Conservation (phyloP, 23 tunicate genomes). For the Diplosoma virens region DNA sequence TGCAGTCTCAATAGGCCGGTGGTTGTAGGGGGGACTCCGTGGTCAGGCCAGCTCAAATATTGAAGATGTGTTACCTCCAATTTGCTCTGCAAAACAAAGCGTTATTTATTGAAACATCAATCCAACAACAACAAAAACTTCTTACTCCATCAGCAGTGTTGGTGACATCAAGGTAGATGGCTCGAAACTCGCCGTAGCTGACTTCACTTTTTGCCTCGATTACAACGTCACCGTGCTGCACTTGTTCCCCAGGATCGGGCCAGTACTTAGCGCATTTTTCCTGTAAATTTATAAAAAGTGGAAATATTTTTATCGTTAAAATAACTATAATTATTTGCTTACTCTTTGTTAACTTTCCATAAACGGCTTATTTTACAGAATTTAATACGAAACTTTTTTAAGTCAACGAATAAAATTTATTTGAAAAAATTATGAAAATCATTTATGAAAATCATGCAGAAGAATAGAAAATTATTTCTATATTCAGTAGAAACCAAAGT, state of each 20-base stretch:
- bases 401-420: no score
- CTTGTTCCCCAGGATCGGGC: slow-evolving; percentile 15
- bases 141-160: not conserved
- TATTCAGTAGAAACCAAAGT: no score
- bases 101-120: no score
- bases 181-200: not conserved
- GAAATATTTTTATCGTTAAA: no score
- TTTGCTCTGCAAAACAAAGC: not conserved
- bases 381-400: no score
- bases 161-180: not conserved
- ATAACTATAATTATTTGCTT: no score
- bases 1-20: not conserved
- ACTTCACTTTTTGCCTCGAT: not conserved
- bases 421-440: no score
- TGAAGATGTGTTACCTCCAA: slow-evolving; percentile 3
- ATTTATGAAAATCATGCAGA: no score
- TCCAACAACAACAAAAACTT: not conserved
- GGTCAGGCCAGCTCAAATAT: slow-evolving; percentile 38
- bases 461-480: no score
- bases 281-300: no score
- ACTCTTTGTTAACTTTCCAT: no score
- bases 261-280: slow-evolving; percentile 32
- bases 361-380: no score
- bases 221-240: not conserved
- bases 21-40: slow-evolving; percentile 29